These are phyloP conservation scores for Sorex araneus DNA, from an alignment of 2,113 vertebrate species.

Conservation along the genomic window DNA sequence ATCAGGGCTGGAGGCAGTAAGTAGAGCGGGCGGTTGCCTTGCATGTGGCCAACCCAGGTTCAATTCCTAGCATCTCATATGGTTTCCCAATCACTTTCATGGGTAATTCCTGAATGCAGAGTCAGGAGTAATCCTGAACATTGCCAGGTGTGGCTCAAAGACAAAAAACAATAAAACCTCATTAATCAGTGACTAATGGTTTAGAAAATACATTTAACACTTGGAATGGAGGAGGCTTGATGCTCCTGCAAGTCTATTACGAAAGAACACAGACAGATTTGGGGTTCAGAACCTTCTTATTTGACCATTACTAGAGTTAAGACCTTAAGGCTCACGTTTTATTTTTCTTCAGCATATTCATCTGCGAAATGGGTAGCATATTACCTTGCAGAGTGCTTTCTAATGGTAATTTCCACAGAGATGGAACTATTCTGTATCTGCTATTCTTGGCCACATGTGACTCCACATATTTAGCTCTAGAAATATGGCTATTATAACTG, in stretches of 20 bases:
- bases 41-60: too few relatives aligned
- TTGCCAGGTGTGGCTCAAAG: too few relatives aligned
- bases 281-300: neutral
- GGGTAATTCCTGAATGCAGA: too few relatives aligned
- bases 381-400: neutral
- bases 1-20: too few relatives aligned
- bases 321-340: neutral
- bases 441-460: neutral
- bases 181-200: constrained; percentile 63
- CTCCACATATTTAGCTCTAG: neutral
- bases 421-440: neutral
- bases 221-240: neutral
- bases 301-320: neutral
- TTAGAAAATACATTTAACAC: constrained; percentile 51
- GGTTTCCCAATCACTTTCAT: too few relatives aligned
- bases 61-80: too few relatives aligned
- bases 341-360: constrained; percentile 40
- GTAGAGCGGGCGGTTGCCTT: too few relatives aligned
- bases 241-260: neutral
- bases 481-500: neutral
- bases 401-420: neutral
- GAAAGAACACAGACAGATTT: constrained; percentile 13
- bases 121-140: too few relatives aligned
- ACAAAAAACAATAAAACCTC: too few relatives aligned
- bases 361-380: neutral